Evolutionary conservation across 2,797 vertebrate genomes (phyloP).

Genomic region (Vireo griseus): DNA sequence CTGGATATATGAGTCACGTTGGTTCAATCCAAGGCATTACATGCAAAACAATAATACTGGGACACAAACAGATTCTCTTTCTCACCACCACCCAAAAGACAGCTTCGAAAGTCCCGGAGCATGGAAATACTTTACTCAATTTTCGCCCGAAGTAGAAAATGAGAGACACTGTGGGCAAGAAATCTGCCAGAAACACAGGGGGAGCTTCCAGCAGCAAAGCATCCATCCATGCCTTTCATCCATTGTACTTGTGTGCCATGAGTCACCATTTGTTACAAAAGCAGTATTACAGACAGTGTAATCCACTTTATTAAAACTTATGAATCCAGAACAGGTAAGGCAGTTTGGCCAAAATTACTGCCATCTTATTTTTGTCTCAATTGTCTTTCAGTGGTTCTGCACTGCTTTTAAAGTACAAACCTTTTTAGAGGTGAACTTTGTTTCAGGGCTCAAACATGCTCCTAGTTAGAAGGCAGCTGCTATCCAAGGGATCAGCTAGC

Average conservation of each 20-base stretch:
- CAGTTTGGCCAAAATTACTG: neutral
- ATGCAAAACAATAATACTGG: neutral
- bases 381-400: neutral
- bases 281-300: neutral
- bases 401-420: neutral
- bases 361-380: neutral
- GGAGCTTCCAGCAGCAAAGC: neutral
- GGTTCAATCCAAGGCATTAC: neutral
- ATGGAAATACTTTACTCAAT: neutral
- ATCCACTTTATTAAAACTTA: neutral
- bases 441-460: neutral
- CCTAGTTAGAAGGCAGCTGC: neutral
- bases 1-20: neutral
- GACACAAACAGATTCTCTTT: neutral
- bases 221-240: neutral
- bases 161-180: neutral
- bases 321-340: neutral
- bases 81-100: neutral
- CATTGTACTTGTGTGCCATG: accelerated
- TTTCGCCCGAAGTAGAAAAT: neutral
- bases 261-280: neutral
- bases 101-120: neutral
- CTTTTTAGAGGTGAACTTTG: neutral
- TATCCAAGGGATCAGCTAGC: neutral
- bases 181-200: neutral